Conservation (phyloP, 2,113 vertebrate genomes). For the Reinhardtius hippoglossoides region DNA sequence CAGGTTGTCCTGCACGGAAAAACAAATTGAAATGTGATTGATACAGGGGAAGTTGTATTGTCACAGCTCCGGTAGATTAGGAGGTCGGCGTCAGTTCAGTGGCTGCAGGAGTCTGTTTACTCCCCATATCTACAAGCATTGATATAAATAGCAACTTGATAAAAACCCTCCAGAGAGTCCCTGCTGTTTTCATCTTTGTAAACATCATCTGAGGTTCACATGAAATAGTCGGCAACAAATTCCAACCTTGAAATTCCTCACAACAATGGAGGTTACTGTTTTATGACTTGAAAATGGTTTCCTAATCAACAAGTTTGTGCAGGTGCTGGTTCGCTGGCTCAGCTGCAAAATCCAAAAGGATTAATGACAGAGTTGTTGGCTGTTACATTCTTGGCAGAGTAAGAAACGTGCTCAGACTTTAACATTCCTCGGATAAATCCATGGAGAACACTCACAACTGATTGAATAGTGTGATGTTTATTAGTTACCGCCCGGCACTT, state of each 20-base stretch:
- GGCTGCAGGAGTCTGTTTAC: conserved; percentile 41
- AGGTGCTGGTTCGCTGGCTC: conserved; percentile 47
- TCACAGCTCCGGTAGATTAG: conserved; percentile 31
- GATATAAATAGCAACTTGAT: conserved; percentile 12
- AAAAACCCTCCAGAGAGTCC: conserved; percentile 41
- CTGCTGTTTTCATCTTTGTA: conserved; percentile 35
- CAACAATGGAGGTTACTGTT: conserved; percentile 45
- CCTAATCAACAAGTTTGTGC: conserved; percentile 48
- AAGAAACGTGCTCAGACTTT: conserved; percentile 17
- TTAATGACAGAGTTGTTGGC: conserved; percentile 38
- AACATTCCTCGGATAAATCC: conserved; percentile 14
- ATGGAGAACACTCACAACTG: background rate
- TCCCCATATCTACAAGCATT: conserved; percentile 36
- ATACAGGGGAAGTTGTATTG: conserved; percentile 4
- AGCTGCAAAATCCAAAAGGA: conserved; percentile 17
- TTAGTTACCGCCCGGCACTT: too few species aligned
- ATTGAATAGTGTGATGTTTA: background rate
- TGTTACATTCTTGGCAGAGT: conserved; percentile 40
- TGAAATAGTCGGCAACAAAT: conserved; percentile 23
- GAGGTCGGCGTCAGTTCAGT: conserved; percentile 26
- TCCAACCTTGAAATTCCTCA: conserved; percentile 18
- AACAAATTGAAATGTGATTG: conserved; percentile 22
- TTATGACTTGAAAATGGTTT: conserved; percentile 21
- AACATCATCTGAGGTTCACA: conserved; percentile 26
- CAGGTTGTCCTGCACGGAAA: conserved; percentile 34